Evolutionary conservation across 2,888 invertebrate genomes (phyloP), one percentile per base, ranked within the genome.

Genomic region (Cancer borealis): DNA sequence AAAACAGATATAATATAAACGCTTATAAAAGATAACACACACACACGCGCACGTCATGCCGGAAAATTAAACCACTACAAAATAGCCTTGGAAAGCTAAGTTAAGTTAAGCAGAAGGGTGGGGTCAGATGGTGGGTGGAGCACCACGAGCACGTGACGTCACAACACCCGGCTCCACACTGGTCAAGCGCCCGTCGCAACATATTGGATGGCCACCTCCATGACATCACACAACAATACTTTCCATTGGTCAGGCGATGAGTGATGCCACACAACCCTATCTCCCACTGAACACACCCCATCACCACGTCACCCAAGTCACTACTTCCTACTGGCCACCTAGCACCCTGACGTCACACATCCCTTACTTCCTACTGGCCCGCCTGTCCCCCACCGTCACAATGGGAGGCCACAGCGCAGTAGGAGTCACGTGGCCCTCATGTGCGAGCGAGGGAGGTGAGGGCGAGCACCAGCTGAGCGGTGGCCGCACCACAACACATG

Each of bases 381-480:
- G 47, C 49, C n/a, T 26, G 10, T 26, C 21, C 89, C 49, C 10
- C 46, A 54, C 89, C 89, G 89, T 89, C 89, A 89, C 89, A 89
- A 54, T 89, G 26, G 49, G 89, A 21, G 46, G 89, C 49, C 89
- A 26, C 89, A 89, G 47, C 89, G 89, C 89, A 89, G 89, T 89
- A 14, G 26, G 26, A 49, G 89, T 89, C 89, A 89, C 89, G 89
- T 89, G 89, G 89, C 89, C 49, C 89, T 46, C 89, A 89, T 89
- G 89, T 89, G 89, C 89, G 89, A 47, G 26, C 46, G 49, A 21
- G 73, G 73, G 5, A 79, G 73, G 17, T 4, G 21, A 21, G 73
- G 73, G 73, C n/a, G 73, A 26, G n/a, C 73, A 79, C 73, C 73
- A 79, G 73, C 73, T 79, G 73, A 79, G 73, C 73, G 4, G n/a